Percentiles rank a stretch among this genome's conserved stretches.
phyloP scores from a whole-genome alignment of 2,888 invertebrate genomes.

The Euplexia lucipara region DNA sequence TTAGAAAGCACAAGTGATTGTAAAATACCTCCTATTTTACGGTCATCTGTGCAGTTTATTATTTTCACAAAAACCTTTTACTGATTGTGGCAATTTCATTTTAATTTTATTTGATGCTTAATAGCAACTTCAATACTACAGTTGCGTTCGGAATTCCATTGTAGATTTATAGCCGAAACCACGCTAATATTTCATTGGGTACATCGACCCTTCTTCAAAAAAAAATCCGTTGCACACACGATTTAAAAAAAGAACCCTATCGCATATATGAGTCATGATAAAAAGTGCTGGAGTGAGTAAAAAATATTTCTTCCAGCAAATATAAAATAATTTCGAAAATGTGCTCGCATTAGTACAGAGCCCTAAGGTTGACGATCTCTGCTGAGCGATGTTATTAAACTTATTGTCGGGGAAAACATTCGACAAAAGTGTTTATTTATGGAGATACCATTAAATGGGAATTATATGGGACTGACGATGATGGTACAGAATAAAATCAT shows the following conservation, averaged over 20 bases:
- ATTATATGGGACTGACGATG: constrained; percentile 23
- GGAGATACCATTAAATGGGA: constrained; percentile 49
- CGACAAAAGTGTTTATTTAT: constrained; percentile 65
- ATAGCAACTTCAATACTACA: too few species aligned
- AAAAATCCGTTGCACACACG: not conserved
- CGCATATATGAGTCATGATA: constrained; percentile 21
- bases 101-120: too few species aligned
- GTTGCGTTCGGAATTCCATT: too few species aligned
- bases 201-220: not conserved
- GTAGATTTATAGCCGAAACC: not conserved
- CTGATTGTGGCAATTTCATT: too few species aligned
- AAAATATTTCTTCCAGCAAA: constrained; percentile 6
- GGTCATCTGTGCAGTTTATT: too few species aligned
- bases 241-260: not conserved
- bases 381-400: constrained; percentile 29
- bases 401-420: constrained; percentile 61
- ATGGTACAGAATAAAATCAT: constrained; percentile 22
- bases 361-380: constrained; percentile 35
- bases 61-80: too few species aligned
- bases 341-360: constrained; percentile 33
- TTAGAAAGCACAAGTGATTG: too few species aligned
- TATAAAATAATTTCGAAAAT: constrained; percentile 27
- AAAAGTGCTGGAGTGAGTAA: not conserved
- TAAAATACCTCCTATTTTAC: too few species aligned
- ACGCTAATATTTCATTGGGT: not conserved